Percentiles rank a stretch among this genome's conserved stretches.
phyloP scores from a whole-genome alignment of 53 echinoderm and acorn worm species.

The Holothuria leucospilota region DNA sequence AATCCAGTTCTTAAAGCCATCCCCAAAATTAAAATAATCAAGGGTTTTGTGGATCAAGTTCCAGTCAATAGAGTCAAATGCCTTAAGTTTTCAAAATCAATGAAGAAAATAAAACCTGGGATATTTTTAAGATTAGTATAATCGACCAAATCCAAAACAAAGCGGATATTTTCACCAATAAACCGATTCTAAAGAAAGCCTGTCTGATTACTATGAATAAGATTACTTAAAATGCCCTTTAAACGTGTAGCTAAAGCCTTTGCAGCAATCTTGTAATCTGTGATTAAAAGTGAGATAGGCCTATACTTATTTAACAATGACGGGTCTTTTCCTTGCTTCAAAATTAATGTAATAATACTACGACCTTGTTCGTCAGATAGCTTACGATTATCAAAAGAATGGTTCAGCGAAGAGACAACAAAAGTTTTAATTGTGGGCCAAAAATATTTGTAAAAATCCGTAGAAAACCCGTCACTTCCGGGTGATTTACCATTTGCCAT shows the following conservation, averaged over 20 bases:
- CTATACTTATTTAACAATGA: no score
- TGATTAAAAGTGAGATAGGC: background rate
- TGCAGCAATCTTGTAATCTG: background rate
- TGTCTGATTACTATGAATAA: background rate
- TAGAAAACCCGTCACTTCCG: no score
- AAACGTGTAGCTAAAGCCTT: constrained; percentile 6
- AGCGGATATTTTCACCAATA: no score
- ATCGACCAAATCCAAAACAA: constrained; percentile 31
- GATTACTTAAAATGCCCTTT: background rate
- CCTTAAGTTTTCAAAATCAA: constrained; percentile 64
- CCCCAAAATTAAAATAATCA: no score
- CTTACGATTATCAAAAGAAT: background rate
- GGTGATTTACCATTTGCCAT: no score
- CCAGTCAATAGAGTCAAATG: constrained; percentile 49
- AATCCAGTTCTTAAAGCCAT: constrained; percentile 14
- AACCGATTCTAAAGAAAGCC: constrained; percentile 17
- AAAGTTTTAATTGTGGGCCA: no score
- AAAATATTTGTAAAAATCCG: background rate
- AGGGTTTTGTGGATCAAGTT: no score
- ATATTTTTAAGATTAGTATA: constrained; percentile 6
- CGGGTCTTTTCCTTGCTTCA: no score
- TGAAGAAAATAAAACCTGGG: constrained; percentile 40
- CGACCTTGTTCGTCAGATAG: constrained; percentile 14
- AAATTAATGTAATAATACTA: no score
- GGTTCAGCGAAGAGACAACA: constrained; percentile 6